Evolutionary conservation across 2,797 vertebrate genomes (phyloP).

Genomic region (Anguilla pacifica): DNA sequence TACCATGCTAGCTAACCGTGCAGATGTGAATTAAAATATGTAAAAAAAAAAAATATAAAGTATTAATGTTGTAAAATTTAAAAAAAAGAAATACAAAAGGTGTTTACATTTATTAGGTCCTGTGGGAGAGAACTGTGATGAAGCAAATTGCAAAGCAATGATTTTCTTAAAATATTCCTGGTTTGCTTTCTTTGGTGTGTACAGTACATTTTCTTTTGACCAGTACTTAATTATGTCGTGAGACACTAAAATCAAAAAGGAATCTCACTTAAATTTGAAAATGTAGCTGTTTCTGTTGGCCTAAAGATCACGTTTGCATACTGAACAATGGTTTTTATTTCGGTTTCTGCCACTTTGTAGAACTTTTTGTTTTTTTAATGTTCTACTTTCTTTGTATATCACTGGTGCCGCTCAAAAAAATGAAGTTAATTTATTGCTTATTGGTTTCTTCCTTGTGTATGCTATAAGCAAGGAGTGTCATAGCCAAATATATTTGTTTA

Average conservation of each 20-base stretch:
- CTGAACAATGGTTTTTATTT: conserved; percentile 76
- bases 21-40: conserved; percentile 80
- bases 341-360: conserved; percentile 66
- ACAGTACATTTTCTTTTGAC: conserved; percentile 78
- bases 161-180: conserved; percentile 82
- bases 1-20: conserved; percentile 85
- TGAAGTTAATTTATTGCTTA: conserved; percentile 98
- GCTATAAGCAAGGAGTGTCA: conserved; percentile 85
- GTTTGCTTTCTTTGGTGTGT: conserved; percentile 83
- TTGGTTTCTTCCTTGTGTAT: conserved; percentile 86
- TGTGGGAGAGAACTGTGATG: conserved; percentile 84
- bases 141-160: conserved; percentile 83
- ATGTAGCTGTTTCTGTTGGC: conserved; percentile 76
- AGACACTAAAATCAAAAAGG: conserved; percentile 97
- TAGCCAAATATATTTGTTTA: conserved; percentile 94
- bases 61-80: conserved; percentile 86
- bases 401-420: conserved; percentile 92
- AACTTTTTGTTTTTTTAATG: conserved; percentile 73
- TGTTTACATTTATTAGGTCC: conserved; percentile 98
- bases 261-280: conserved; percentile 84
- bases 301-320: conserved; percentile 84
- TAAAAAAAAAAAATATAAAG: conserved; percentile 81
- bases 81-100: conserved; percentile 78
- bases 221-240: conserved; percentile 97
- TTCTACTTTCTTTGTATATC: conserved; percentile 94